Evolutionary conservation across 1,140 invertebrate genomes (phyloP).

Genomic region (Aleiodes sp.): DNA sequence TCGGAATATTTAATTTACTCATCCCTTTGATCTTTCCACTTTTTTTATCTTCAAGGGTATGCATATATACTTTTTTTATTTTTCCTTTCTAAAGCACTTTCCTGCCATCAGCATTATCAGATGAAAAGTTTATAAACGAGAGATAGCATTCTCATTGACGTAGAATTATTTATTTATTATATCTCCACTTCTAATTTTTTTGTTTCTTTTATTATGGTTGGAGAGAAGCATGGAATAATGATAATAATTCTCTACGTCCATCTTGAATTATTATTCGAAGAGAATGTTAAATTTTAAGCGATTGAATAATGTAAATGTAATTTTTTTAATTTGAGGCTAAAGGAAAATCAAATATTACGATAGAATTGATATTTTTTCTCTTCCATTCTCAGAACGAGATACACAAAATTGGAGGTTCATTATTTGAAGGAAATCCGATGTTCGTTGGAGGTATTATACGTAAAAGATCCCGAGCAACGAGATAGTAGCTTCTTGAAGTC

Average conservation of each 20-base stretch:
- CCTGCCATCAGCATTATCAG: background rate
- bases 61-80: too few species aligned
- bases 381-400: too few species aligned
- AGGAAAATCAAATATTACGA: background rate
- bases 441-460: constrained; percentile 7
- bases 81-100: background rate
- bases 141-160: too few species aligned
- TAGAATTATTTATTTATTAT: background rate
- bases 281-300: too few species aligned
- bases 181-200: background rate
- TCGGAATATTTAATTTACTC: constrained; percentile 24
- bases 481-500: background rate
- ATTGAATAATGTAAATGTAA: too few species aligned
- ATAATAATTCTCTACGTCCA: too few species aligned
- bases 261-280: too few species aligned
- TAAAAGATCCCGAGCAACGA: background rate
- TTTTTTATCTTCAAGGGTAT: background rate
- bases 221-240: too few species aligned
- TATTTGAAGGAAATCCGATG: background rate
- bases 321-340: background rate
- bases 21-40: constrained; percentile 15
- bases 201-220: too few species aligned
- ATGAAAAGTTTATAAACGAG: constrained; percentile 15
- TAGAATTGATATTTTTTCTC: background rate
- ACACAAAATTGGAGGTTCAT: background rate